Conservation (phyloP, 2,797 vertebrate genomes). For the Cetoscarus ocellatus region DNA sequence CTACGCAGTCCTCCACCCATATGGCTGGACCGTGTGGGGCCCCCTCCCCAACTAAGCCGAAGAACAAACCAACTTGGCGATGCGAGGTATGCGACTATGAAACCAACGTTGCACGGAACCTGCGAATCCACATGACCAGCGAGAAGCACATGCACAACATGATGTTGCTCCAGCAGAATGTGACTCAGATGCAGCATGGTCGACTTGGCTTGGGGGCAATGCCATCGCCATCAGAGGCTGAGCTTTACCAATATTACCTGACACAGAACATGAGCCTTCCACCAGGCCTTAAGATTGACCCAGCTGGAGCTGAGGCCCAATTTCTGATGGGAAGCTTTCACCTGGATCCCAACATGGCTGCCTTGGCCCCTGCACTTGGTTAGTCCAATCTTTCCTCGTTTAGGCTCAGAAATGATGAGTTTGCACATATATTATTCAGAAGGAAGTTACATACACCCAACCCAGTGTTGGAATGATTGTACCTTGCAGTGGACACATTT, state of each 20-base stretch:
- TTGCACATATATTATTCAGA: not conserved
- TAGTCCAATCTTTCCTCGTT: conserved; percentile 66
- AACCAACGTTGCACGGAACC: conserved; percentile 98
- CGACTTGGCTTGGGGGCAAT: conserved; percentile 93
- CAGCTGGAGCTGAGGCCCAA: conserved; percentile 89
- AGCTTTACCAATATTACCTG: conserved; percentile 99
- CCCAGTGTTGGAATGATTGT: too few relatives aligned
- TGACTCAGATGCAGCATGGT: conserved; percentile 95
- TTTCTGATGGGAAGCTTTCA: conserved; percentile 97
- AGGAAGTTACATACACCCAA: too few relatives aligned
- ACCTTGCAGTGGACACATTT: too few relatives aligned
- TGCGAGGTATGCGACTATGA: conserved; percentile 99
- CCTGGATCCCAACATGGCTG: conserved; percentile 92
- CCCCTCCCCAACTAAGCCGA: conserved; percentile 97
- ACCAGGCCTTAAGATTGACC: conserved; percentile 93
- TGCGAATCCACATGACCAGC: conserved; percentile 99
- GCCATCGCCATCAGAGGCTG: conserved; percentile 94
- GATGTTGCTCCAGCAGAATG: conserved; percentile 99
- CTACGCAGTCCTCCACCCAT: conserved; percentile 87
- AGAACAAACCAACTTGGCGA: conserved; percentile 98
- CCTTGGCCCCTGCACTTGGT: conserved; percentile 94
- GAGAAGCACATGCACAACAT: conserved; percentile 99
- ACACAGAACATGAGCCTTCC: conserved; percentile 97
- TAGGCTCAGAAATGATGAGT: conserved; percentile 7
- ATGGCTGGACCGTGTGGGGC: conserved; percentile 92